Percentiles rank a stretch among this genome's conserved stretches.
phyloP scores from a whole-genome alignment of 2,888 invertebrate genomes.

The Idaea aversata region DNA sequence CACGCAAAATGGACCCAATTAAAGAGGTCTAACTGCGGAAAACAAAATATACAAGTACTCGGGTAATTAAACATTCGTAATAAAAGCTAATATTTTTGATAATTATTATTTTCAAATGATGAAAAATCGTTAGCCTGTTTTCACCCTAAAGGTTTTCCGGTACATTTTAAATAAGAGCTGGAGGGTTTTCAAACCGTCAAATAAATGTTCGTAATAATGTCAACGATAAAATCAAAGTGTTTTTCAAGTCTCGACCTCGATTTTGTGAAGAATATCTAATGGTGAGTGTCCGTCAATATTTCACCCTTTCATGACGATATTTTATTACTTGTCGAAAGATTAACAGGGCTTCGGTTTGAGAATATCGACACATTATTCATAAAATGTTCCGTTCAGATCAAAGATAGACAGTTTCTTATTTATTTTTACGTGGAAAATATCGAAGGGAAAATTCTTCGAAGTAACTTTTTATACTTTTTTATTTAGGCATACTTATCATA shows the following conservation, averaged over 20 bases:
- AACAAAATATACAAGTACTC: neutral
- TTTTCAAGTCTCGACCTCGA: constrained; percentile 1
- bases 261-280: neutral
- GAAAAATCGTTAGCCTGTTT: neutral
- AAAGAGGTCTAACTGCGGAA: too few relatives aligned
- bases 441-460: neutral
- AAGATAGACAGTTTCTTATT: neutral
- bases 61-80: neutral
- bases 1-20: too few relatives aligned
- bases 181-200: neutral
- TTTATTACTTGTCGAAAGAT: neutral
- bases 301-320: neutral
- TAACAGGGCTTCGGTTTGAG: neutral
- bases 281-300: neutral
- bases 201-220: constrained; percentile 1
- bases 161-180: neutral
- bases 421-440: neutral
- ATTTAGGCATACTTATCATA: too few relatives aligned
- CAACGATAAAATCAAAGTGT: constrained; percentile 1
- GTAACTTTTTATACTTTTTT: neutral
- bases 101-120: too few relatives aligned
- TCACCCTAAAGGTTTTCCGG: neutral
- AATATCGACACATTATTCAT: neutral
- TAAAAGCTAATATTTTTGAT: too few relatives aligned
- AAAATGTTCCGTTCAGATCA: neutral